Base-by-base conservation (phyloP, 2,888 invertebrate genomes). In the Leptopilina syphax region DNA sequence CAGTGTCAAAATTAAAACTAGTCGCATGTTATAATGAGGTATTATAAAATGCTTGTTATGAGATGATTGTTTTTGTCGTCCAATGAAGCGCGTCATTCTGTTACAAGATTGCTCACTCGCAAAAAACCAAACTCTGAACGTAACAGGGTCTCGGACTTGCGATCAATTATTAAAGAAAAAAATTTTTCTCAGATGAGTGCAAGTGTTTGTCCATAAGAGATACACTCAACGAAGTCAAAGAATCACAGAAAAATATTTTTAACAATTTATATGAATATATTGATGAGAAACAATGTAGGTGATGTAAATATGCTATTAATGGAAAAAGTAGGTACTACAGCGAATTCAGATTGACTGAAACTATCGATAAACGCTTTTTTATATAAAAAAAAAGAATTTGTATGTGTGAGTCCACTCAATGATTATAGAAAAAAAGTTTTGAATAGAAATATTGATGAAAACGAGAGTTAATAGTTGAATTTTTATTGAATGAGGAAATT, bases 1-100 rank as follows among this genome's bases (percentile, higher is more conserved):
- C 86, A 88, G 88, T 87, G 89, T 89, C 89, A 87, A 88, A 89
- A 88, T 89, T 89, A 89, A 44, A 91, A 88, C 91, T 91, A 91
- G 91, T 91, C 91, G 89, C 88, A 57, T 77, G 79, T 82, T 79
- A 80, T 83, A 82, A 82, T 67, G 80, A 83, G 82, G 77, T 77
- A 79, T 82, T 81, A 78, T 82, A 82, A 44, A 76, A 81, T 80
- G 82, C 80, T 84, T 82, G 80, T 84, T 84, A 80, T 70, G 9
- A 70, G 63, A 63, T 70, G 57, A 54, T 77, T 79, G 77, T 65
- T 76, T 77, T 76, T 76, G 73, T 79, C 80, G 78, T 81, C 70
- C 77, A 78, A 50, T 34, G 63, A 8, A 68, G 63, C 80, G 77
- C 70, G 77, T 27, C 44, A 70, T 70, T 54, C 77, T 77, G 83